Evolutionary conservation across 2,888 invertebrate species (phyloP).

Genomic region (Rhodophaea formosa): DNA sequence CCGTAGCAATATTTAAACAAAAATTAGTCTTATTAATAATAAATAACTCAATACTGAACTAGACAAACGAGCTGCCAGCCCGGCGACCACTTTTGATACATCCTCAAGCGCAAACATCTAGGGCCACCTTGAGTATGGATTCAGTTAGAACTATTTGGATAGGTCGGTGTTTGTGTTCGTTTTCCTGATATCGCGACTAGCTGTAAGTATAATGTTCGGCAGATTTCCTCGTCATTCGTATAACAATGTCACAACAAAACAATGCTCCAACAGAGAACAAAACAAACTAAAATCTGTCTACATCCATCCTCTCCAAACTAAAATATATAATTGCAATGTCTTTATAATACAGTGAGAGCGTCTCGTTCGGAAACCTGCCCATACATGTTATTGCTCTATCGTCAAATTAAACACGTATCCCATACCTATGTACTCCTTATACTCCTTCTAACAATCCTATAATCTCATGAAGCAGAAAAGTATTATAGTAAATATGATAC

Average conservation of each 20-base stretch:
- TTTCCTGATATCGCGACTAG: slow-evolving; percentile 48
- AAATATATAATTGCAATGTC: slow-evolving; percentile 25
- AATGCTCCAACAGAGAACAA: slow-evolving; percentile 29
- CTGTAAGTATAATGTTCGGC: slow-evolving; percentile 44
- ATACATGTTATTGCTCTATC: slow-evolving; percentile 57
- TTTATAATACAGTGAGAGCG: slow-evolving; percentile 20
- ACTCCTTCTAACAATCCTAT: slow-evolving; percentile 70
- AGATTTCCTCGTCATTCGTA: slow-evolving; percentile 42
- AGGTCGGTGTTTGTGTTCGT: slow-evolving; percentile 55
- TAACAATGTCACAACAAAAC: slow-evolving; percentile 8
- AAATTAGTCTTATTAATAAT: neutral
- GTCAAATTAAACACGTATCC: slow-evolving; percentile 62
- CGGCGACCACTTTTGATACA: slow-evolving; percentile 43
- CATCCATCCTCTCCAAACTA: neutral
- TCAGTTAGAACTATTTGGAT: slow-evolving; percentile 53
- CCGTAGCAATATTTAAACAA: neutral
- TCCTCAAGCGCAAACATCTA: slow-evolving; percentile 64
- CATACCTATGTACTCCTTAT: slow-evolving; percentile 66
- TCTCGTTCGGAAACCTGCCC: slow-evolving; percentile 59
- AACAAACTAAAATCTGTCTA: slow-evolving; percentile 26
- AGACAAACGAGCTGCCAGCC: neutral
- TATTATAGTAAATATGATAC: slow-evolving; percentile 73
- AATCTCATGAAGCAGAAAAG: slow-evolving; percentile 79
- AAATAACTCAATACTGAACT: neutral
- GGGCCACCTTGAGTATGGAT: slow-evolving; percentile 66